Percentiles rank a stretch among this genome's conserved stretches.
These are phyloP conservation scores for Yasuhikotakia modesta DNA, from an alignment of 2,797 vertebrate species.

Conservation along the genomic window DNA sequence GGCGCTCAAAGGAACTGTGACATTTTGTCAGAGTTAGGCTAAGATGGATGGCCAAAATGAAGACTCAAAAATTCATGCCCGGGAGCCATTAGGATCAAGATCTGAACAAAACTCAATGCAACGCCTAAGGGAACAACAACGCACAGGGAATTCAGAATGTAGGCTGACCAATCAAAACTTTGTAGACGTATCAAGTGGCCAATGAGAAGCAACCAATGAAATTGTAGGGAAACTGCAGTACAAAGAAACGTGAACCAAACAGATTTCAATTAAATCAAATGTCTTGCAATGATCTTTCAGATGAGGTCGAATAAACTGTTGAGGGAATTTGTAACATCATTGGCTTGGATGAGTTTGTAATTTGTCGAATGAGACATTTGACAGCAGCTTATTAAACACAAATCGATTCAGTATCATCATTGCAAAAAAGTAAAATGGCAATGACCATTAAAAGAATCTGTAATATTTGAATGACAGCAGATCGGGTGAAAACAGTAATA, in stretches of 20 bases:
- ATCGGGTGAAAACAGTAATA: neutral
- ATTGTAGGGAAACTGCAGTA: neutral
- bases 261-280: neutral
- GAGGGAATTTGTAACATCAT: neutral
- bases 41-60: conserved; percentile 41
- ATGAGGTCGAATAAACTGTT: neutral
- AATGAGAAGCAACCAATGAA: neutral
- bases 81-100: conserved; percentile 19
- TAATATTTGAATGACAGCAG: neutral
- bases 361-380: neutral
- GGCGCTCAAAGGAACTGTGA: conserved; percentile 20
- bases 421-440: neutral
- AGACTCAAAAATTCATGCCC: conserved; percentile 8
- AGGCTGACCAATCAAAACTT: neutral
- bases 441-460: conserved; percentile 1
- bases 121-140: neutral
- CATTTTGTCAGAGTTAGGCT: conserved; percentile 27
- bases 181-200: neutral
- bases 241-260: neutral
- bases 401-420: neutral
- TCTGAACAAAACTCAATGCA: conserved; percentile 23
- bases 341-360: neutral
- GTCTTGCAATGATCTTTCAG: neutral
- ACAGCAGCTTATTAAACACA: conserved; percentile 6
- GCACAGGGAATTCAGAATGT: neutral